Conservation (phyloP, 1,140 invertebrate species). For the Habropoda laboriosa region DNA sequence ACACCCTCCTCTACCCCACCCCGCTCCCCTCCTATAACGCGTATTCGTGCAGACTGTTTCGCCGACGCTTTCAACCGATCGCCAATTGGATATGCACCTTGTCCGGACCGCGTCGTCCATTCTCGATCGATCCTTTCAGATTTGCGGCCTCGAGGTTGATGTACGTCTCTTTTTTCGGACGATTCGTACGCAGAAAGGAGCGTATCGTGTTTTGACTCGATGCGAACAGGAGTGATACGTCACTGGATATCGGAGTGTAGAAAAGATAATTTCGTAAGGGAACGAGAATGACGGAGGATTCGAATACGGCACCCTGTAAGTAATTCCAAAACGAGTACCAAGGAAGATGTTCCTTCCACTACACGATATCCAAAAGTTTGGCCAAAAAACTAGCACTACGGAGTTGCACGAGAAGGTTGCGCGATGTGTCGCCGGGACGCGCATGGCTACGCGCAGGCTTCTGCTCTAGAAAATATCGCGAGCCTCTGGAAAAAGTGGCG, state of each 20-base stretch:
- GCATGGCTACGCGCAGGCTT: conserved; percentile 60
- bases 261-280: no score
- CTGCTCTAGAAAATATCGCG: conserved; percentile 62
- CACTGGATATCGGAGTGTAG: no score
- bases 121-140: background rate
- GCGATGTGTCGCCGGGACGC: conserved; percentile 30
- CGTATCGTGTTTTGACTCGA: no score
- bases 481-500: conserved; percentile 45
- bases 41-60: background rate
- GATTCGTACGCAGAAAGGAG: background rate
- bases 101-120: background rate
- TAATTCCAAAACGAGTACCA: background rate
- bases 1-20: no score
- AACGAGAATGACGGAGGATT: no score
- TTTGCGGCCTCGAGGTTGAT: background rate
- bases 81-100: background rate
- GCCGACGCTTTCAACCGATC: background rate
- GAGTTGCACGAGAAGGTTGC: conserved; percentile 6
- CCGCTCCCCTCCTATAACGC: no score
- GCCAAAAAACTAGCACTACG: background rate
- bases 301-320: background rate
- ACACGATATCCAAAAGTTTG: background rate
- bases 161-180: conserved; percentile 3
- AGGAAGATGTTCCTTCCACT: background rate
- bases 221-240: no score